Evolutionary conservation across 2,797 vertebrate species (phyloP).

Genomic region (Sebastes matsubarae): DNA sequence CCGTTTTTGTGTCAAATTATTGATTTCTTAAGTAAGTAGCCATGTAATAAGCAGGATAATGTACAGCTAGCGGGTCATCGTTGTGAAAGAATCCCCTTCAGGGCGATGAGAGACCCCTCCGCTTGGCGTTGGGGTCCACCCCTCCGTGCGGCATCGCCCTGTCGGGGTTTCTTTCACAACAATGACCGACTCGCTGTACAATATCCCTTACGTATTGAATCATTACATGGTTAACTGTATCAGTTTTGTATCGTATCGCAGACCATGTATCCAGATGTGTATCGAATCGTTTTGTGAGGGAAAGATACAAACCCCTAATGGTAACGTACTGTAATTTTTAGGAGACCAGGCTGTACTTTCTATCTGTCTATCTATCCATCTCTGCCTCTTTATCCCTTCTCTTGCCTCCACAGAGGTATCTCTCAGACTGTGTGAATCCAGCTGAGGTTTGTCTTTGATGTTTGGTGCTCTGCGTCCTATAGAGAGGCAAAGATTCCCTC

Average conservation of each 20-base stretch:
- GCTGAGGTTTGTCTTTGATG: conserved; percentile 48
- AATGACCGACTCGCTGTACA: too few relatives aligned
- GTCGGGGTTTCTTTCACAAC: too few relatives aligned
- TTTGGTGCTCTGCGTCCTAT: conserved; percentile 27
- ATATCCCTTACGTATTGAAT: too few relatives aligned
- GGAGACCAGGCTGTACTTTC: not conserved
- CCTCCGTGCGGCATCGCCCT: too few relatives aligned
- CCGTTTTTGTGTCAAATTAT: too few relatives aligned
- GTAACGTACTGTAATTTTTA: not conserved
- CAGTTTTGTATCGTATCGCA: not conserved
- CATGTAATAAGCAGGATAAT: too few relatives aligned
- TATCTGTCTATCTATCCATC: not conserved
- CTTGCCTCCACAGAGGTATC: not conserved
- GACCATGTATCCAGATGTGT: not conserved
- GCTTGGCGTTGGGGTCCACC: too few relatives aligned
- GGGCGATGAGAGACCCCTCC: too few relatives aligned
- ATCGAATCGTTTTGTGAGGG: not conserved
- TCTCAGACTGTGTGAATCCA: conserved; percentile 28
- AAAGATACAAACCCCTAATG: not conserved
- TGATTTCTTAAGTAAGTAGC: too few relatives aligned
- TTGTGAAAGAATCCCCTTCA: too few relatives aligned
- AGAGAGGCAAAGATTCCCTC: conserved; percentile 14
- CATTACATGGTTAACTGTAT: not conserved
- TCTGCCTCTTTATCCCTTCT: not conserved
- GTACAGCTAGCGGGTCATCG: too few relatives aligned